A percentile compares a stretch with the other conserved stretches of the same genome.
Conservation (phyloP, 1,140 invertebrate genomes). For the Leucophenga varia region DNA sequence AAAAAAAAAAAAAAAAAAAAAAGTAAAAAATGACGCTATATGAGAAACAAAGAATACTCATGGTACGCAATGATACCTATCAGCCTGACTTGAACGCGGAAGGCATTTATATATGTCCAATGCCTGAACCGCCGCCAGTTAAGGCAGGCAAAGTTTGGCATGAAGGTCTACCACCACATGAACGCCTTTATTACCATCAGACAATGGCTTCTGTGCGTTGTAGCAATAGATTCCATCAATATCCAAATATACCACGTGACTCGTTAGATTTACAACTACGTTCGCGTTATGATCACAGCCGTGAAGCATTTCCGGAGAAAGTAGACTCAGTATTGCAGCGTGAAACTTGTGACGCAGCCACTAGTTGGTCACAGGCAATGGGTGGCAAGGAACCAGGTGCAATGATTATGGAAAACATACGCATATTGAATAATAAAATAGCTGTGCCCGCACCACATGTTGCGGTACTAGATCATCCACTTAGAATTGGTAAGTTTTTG, state of each 20-base stretch:
- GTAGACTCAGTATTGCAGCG: constrained; percentile 62
- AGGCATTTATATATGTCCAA: constrained; percentile 60
- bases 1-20: neutral
- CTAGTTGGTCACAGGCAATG: constrained; percentile 25
- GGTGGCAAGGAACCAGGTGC: neutral
- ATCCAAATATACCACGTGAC: constrained; percentile 60
- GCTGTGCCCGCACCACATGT: constrained; percentile 35
- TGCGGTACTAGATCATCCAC: constrained; percentile 41
- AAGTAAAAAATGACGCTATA: constrained; percentile 17
- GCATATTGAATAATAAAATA: constrained; percentile 62
- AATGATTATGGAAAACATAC: constrained; percentile 56
- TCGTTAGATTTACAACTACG: constrained; percentile 63
- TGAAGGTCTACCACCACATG: constrained; percentile 52
- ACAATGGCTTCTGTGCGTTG: constrained; percentile 62
- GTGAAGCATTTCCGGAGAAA: constrained; percentile 63
- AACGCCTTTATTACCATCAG: constrained; percentile 65
- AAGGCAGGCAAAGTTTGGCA: constrained; percentile 51
- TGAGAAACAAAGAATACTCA: no score
- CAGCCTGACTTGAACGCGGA: constrained; percentile 61
- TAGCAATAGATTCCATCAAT: constrained; percentile 58
- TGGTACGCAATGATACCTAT: constrained; percentile 58
- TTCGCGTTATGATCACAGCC: constrained; percentile 63
- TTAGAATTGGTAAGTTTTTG: constrained; percentile 33
- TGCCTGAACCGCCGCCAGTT: constrained; percentile 53
- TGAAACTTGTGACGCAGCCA: constrained; percentile 57